A percentile compares a stretch with the other conserved stretches of the same genome.
Conservation (phyloP, 1,140 invertebrate genomes). For the Drosophila varians region DNA sequence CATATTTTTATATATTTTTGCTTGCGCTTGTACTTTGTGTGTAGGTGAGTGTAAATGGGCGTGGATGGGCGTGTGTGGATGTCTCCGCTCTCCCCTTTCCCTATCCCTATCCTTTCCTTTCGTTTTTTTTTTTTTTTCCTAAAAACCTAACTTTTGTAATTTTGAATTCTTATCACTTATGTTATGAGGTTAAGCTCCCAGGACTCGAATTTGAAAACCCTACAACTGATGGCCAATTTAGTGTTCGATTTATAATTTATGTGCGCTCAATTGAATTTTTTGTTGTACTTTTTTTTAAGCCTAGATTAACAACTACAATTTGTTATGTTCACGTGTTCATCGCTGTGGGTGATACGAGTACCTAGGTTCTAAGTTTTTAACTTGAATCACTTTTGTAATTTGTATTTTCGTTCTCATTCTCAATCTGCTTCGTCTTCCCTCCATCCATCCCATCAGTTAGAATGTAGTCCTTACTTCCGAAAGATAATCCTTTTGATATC, state of each 20-base stretch:
- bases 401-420: conserved; percentile 67
- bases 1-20: conserved; percentile 27
- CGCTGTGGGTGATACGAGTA: conserved; percentile 60
- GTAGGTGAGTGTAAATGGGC: conserved; percentile 24
- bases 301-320: conserved; percentile 73
- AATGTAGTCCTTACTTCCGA: conserved; percentile 29
- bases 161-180: conserved; percentile 81
- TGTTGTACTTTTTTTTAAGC: conserved; percentile 32
- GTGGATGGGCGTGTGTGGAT: conserved; percentile 3
- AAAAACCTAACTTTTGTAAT: conserved; percentile 47
- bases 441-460: conserved; percentile 19
- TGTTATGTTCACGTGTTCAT: conserved; percentile 68
- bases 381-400: conserved; percentile 76
- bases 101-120: neutral
- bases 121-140: conserved; percentile 8
- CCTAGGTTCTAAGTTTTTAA: conserved; percentile 78
- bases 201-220: conserved; percentile 74
- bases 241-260: conserved; percentile 33
- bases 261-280: conserved; percentile 32
- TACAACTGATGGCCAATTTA: conserved; percentile 68
- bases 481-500: conserved; percentile 64
- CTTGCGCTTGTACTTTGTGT: conserved; percentile 64
- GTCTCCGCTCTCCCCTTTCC: neutral
- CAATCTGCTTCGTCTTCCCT: conserved; percentile 10
- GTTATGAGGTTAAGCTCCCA: conserved; percentile 67